Conservation (phyloP, 2,888 invertebrate species). For the Sphecodes monilicornis region DNA sequence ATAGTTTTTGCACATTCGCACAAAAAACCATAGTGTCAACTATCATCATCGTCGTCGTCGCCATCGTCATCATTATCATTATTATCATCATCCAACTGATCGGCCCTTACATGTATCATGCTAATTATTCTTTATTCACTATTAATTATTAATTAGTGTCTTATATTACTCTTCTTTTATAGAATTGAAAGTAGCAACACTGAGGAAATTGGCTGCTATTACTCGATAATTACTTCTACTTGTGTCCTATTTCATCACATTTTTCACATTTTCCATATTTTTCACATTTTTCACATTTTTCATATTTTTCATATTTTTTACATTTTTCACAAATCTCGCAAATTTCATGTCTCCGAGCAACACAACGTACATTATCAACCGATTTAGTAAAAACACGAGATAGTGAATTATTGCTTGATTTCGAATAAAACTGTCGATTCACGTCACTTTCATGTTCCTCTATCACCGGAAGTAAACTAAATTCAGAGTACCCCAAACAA, state of each 20-base stretch:
- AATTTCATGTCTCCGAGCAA: not conserved
- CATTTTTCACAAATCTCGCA: not conserved
- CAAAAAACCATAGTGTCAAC: constrained; percentile 24
- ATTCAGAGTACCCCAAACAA: not conserved
- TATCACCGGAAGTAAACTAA: not conserved
- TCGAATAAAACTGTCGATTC: not conserved
- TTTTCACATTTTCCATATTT: not conserved
- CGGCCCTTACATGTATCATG: constrained; percentile 29
- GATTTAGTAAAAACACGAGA: constrained; percentile 10
- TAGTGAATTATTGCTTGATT: not conserved
- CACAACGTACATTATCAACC: constrained; percentile 22
- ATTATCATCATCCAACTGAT: constrained; percentile 23
- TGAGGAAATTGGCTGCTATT: constrained; percentile 33
- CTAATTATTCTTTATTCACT: constrained; percentile 18
- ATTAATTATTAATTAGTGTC: constrained; percentile 16
- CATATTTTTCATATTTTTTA: not conserved
- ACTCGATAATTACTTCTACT: constrained; percentile 14
- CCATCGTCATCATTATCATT: not conserved
- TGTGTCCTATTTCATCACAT: constrained; percentile 10
- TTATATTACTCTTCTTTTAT: constrained; percentile 33
- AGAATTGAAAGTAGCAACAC: constrained; percentile 50
- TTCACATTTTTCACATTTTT: not conserved
- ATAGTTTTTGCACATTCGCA: constrained; percentile 44
- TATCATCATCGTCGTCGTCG: not conserved
- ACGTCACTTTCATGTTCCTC: not conserved